Evolutionary conservation across 2,113 vertebrate genomes (phyloP).

Genomic region (Podocnemis expansa): DNA sequence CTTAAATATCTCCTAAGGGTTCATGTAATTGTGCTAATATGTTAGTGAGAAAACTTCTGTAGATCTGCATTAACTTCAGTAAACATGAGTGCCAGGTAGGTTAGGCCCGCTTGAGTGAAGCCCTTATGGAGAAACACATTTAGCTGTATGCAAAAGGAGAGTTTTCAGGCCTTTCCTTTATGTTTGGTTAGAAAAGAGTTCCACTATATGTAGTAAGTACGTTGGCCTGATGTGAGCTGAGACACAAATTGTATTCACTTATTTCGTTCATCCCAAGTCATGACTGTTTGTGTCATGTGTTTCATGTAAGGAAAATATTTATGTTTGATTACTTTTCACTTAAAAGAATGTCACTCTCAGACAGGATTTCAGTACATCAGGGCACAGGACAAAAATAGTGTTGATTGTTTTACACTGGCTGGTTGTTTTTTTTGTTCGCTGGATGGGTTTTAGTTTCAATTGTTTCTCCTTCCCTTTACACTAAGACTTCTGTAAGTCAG

Average conservation of each 20-base stretch:
- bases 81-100: slow-evolving; percentile 9
- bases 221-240: not conserved
- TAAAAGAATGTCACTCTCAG: not conserved
- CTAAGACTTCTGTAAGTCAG: not conserved
- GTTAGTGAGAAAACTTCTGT: not conserved
- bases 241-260: not conserved
- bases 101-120: slow-evolving; percentile 12
- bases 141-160: not conserved
- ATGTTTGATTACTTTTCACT: slow-evolving; percentile 10
- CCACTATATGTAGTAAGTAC: not conserved
- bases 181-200: not conserved
- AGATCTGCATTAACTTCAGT: slow-evolving; percentile 41
- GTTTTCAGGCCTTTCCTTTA: not conserved
- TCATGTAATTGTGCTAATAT: fast-evolving
- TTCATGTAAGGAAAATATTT: not conserved
- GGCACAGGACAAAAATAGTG: not conserved
- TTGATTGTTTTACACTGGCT: not conserved
- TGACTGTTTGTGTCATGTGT: fast-evolving
- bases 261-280: fast-evolving
- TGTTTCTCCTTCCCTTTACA: fast-evolving
- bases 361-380: not conserved
- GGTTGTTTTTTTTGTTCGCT: not conserved
- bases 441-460: not conserved
- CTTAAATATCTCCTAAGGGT: not conserved
- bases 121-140: slow-evolving; percentile 18